Base-by-base conservation (phyloP, 2,113 vertebrate species). In the Lepisosteus osseus region DNA sequence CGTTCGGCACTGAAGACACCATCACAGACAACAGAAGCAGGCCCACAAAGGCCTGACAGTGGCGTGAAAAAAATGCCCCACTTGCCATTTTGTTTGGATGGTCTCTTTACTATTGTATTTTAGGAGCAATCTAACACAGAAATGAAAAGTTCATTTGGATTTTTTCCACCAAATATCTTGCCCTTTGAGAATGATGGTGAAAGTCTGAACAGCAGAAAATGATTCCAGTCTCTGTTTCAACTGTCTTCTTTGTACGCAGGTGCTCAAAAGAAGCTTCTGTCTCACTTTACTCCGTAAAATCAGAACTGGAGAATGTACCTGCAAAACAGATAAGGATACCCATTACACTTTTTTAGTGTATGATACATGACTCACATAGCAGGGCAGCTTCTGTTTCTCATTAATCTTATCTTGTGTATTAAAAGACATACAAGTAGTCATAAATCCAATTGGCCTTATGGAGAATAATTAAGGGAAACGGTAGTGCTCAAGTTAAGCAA, bases 51-150 rank as follows among this genome's bases (percentile, higher is more conserved):
- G 94, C 45, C 40, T 80, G 87, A 80, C 87, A 89, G 65, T 87
- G 81, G 29, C 82, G 78, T 80, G 81, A 76, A 67, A 72, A 75
- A 42, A 85, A 75, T 67, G 85, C 79, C 70, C 77, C 73, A 83
- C 83, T 86, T 61, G 93, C 95, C 96, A 98, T 98, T 84, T 80
- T 91, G 84, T 74, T 78, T 80, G 75, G 65, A 1, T 61, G 76
- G 75, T 78, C 76, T 79, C 66, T 73, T 71, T 65, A 72, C 80
- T 78, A 73, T 70, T 57, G 73, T 59, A 81, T 47, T 80, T 71
- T 78, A 80, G 74, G 73, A 80, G 73, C 74, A 68, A 69, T 74
- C 74, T 73, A 72, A 73, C 79, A 83, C 70, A 81, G 72, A 77
- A 54, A 54, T 2, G 77, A 82, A 65, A 76, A 78, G 76, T 65